Base-by-base conservation (phyloP, 2,113 vertebrate genomes). In the Petroica traversi region DNA sequence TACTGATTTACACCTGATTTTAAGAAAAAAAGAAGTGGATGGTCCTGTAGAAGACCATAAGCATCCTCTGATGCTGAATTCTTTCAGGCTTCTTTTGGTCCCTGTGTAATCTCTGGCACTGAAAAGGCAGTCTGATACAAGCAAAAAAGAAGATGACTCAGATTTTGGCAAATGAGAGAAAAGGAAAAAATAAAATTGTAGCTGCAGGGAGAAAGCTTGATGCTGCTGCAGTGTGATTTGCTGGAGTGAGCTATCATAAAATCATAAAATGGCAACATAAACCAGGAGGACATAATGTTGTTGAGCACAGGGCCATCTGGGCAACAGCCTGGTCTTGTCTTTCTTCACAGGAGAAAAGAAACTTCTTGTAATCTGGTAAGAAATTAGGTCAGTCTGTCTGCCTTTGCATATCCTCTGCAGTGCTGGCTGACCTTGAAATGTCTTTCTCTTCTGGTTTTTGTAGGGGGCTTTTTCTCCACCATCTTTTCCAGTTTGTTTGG, bases 401-500 rank as follows among this genome's bases (percentile, higher is more conserved):
- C 40, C 24, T 61, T 36, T 19, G 43, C 14, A 0, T 43, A 7
- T 52, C 10, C 33, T 46, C 38, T 3, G 0, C 4, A 11, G 20
- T 40, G 51, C 29, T 46, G 31, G 12, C 41, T 86, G 80, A n/a
- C 46, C 8, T 0, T 16, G 34, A 79, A 73, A 54, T 19, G 4
- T 36, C 24, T 11, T 58, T 69, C 24, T 82, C 4, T 62, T 54
- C 48, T 75, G 14, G 1, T 85, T 88, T 95, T 89, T 94, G 52
- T 43, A 99, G 99, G 99, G 97, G 98, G 98, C 75, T 99, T 99
- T 97, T 99, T 99, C 96, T 99, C 99, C 90, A 99, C 98, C 96
- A 98, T 99, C 83, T 99, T 99, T 97, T 99, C 98, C 34, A 99
- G 99, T 95, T 98, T 99, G 66, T 99, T 99, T 97, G 99, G 99